Base-by-base conservation (phyloP, 1,140 invertebrate genomes). In the Drosophila suzukii region DNA sequence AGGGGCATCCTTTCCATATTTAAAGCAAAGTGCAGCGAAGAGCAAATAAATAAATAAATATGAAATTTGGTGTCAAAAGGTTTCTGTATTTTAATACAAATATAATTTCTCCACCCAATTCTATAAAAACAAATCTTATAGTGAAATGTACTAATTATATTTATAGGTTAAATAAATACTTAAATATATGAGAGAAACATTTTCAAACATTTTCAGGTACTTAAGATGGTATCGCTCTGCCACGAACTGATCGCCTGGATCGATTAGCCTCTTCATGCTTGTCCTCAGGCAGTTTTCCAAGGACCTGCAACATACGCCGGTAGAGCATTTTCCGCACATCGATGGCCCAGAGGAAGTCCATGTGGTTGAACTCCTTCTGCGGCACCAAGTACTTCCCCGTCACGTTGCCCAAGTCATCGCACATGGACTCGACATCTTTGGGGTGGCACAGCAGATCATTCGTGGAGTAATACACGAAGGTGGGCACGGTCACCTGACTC, bases 341-440 rank as follows among this genome's bases (percentile, higher is more conserved):
- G 34, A 93, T 94, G 0, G 94, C 95, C 93, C 95, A 96, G 10
- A 96, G 89, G 74, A 94, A 96, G 72, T 96, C 95, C 60, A 95
- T 81, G 76, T 96, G 95, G 78, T 95, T 95, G 61, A 95, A 96
- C 58, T 93, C 92, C 0, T 93, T 73, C 50, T 93, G 68, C 0
- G 93, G 92, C 2, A 96, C 94, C 79, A 93, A 85, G 68, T 93
- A 94, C 88, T 93, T 94, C n/a, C 94, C 93, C 17, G 94, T 91
- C 3, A 93, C 91, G 65, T 94, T 93, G 17, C 92, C 92, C 6
- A 95, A 67, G 78, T 93, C 91, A 6, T 79, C 90, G 55, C 92
- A 92, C 89, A 96, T 93, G 81, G 91, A 92, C 50, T 93, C 91
- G 0, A 96, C 94, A 86, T 97, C 95, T 88, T 94, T 83, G 34